Base-by-base conservation (phyloP, 2,113 vertebrate species). In the Gallinago jamesoni region DNA sequence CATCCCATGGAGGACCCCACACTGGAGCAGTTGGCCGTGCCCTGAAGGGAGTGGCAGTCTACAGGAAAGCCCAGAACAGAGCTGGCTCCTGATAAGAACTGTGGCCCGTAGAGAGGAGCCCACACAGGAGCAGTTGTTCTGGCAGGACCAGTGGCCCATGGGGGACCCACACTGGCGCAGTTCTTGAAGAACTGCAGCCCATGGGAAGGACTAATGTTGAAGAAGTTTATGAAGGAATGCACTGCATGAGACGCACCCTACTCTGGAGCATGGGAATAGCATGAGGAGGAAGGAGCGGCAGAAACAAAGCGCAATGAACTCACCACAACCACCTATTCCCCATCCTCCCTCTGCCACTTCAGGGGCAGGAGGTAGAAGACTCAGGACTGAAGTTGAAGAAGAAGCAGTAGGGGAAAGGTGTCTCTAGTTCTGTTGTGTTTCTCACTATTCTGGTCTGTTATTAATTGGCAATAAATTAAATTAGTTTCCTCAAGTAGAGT, bases 131-230 rank as follows among this genome's bases (percentile, higher is more conserved):
- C 33, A 47, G 47, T 12, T 62, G 9, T 76, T 68, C 37, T 59
- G n/a, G 27, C 31, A 69, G 43, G n/a, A 69, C 19, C 24, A 72
- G 56, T 80, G 35, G 15, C 35, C 22, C 4, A 2, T 25, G 12
- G 33, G 7, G 8, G 30, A 20, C 1, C 1, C 23, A 7, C 3
- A 1, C 5, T 64, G n/a, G 23, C 64, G 17, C 31, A 35, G 17
- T 55, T 53, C 25, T 57, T 78, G 39, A 91, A 60, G 50, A 73
- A 48, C 14, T 55, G 31, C 39, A 60, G 79, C 14, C 15, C 4
- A 7, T 50, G 1, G 1, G 35, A 69, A 85, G 12, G 47, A n/a
- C 33, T 5, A 12, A 13, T 0, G 0, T 7, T 68, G 47, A 23
- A 79, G 52, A 56, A 43, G 12, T 76, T 20, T 1, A 11, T 57